Conservation (phyloP, 1,140 invertebrate genomes). For the Metaphire vulgaris region DNA sequence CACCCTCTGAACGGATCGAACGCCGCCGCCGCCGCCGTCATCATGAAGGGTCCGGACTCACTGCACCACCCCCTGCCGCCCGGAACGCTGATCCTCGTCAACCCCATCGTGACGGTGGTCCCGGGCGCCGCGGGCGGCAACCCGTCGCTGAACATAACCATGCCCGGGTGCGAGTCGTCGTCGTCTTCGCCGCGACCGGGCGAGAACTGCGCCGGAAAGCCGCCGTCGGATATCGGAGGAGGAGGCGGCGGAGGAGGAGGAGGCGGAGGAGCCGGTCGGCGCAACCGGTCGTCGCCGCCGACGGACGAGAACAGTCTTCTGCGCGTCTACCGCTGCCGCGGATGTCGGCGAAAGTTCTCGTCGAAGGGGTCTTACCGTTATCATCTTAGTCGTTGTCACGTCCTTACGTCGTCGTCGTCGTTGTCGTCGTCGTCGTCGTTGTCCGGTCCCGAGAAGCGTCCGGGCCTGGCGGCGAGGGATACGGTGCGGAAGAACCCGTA, state of each 20-base stretch:
- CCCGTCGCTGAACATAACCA: slow-evolving; percentile 11
- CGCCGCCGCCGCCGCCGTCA: not conserved
- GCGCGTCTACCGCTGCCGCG: not conserved
- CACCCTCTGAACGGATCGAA: not conserved
- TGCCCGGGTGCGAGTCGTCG: not conserved
- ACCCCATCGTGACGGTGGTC: slow-evolving; percentile 29
- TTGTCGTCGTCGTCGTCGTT: slow-evolving; percentile 65
- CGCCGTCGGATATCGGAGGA: not conserved
- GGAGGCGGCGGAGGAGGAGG: not conserved
- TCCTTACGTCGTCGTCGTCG: slow-evolving; percentile 57
- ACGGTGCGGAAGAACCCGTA: slow-evolving; percentile 19
- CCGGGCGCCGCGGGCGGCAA: not conserved
- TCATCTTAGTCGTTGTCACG: slow-evolving; percentile 92
- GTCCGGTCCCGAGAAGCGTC: not conserved
- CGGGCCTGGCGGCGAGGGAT: not conserved
- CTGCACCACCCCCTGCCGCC: slow-evolving; percentile 6
- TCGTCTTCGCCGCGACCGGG: not conserved
- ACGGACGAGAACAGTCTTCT: not conserved
- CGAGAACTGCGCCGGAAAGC: not conserved
- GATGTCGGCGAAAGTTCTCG: slow-evolving; percentile 88
- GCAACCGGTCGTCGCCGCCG: not conserved
- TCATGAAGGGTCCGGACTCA: not conserved
- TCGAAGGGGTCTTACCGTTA: slow-evolving; percentile 94
- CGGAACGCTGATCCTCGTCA: slow-evolving; percentile 27
- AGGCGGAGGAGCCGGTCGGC: slow-evolving; percentile 2